These are phyloP conservation scores for Bryconaethiops microstoma DNA, from an alignment of 2,797 vertebrate species.

Conservation along the genomic window DNA sequence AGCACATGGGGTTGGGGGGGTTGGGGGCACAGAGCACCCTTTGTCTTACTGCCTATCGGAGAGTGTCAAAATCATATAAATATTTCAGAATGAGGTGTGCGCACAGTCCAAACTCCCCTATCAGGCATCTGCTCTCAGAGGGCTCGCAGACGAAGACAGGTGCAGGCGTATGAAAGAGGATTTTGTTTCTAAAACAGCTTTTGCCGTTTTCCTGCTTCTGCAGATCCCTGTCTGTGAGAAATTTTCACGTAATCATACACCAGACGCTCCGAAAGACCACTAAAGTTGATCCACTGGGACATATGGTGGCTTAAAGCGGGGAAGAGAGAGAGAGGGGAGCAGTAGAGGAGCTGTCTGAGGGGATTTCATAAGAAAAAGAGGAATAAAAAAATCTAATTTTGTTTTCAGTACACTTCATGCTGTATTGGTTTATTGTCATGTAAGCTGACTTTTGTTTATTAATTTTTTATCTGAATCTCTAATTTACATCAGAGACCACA, in stretches of 20 bases:
- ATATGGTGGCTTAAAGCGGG: conserved; percentile 74
- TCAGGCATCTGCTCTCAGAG: conserved; percentile 90
- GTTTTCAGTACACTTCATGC: too few relatives aligned
- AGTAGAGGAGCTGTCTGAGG: conserved; percentile 53
- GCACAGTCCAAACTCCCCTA: conserved; percentile 82
- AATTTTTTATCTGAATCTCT: too few relatives aligned
- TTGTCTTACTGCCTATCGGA: conserved; percentile 87
- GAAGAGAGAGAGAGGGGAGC: conserved; percentile 40
- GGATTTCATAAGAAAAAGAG: conserved; percentile 64
- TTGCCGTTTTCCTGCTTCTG: conserved; percentile 79
- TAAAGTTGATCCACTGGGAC: conserved; percentile 80
- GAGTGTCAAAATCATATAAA: conserved; percentile 96
- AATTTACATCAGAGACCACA: too few relatives aligned
- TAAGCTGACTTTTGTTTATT: too few relatives aligned
- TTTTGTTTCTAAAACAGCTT: conserved; percentile 97
- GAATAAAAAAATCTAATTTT: conserved; percentile 42
- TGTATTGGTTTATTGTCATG: too few relatives aligned
- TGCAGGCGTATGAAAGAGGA: conserved; percentile 92
- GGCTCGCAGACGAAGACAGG: conserved; percentile 93
- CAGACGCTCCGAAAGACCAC: conserved; percentile 74
- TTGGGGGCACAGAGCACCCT: conserved; percentile 80
- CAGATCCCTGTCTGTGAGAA: conserved; percentile 78
- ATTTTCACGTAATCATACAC: conserved; percentile 83
- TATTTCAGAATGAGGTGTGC: conserved; percentile 98
- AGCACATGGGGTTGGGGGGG: conserved; percentile 55